Evolutionary conservation across 1,140 invertebrate species (phyloP).

Genomic region (Zaprionus kolodkinae): DNA sequence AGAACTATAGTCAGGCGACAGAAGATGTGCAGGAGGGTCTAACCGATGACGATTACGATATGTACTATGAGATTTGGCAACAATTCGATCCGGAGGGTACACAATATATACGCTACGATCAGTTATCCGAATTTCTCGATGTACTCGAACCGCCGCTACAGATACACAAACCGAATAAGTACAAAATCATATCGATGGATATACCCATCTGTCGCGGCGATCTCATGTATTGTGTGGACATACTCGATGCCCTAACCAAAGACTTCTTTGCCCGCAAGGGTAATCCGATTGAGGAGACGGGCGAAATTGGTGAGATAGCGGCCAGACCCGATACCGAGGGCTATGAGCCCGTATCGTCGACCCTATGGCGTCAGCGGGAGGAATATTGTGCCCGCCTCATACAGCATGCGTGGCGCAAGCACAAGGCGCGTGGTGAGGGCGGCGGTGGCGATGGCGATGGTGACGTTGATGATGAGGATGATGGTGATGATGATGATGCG

Average conservation of each 20-base stretch:
- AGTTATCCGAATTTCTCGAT: constrained; percentile 97
- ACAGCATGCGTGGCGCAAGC: constrained; percentile 96
- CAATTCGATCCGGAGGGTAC: constrained; percentile 99
- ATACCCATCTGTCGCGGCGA: constrained; percentile 99
- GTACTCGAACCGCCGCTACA: constrained; percentile 96
- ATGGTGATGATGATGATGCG: constrained; percentile 25
- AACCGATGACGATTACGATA: constrained; percentile 99
- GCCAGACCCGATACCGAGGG: constrained; percentile 91
- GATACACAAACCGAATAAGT: constrained; percentile 99
- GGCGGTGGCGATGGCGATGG: constrained; percentile 59
- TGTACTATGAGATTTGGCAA: constrained; percentile 99
- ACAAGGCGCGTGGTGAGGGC: constrained; percentile 89
- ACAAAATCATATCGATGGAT: constrained; percentile 99
- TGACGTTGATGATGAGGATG: constrained; percentile 35
- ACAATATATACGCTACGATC: constrained; percentile 97
- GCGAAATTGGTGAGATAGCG: constrained; percentile 92
- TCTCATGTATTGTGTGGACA: constrained; percentile 98
- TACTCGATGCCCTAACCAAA: constrained; percentile 96
- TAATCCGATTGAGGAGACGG: constrained; percentile 95
- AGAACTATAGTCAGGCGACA: constrained; percentile 99
- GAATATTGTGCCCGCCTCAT: constrained; percentile 98
- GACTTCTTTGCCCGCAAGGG: constrained; percentile 98
- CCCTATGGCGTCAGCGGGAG: constrained; percentile 96
- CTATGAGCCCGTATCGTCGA: constrained; percentile 96
- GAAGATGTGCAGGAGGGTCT: constrained; percentile 99